These are phyloP conservation scores for Lissonota sp. DNA, from an alignment of 2,888 invertebrate genomes.

Conservation along the genomic window DNA sequence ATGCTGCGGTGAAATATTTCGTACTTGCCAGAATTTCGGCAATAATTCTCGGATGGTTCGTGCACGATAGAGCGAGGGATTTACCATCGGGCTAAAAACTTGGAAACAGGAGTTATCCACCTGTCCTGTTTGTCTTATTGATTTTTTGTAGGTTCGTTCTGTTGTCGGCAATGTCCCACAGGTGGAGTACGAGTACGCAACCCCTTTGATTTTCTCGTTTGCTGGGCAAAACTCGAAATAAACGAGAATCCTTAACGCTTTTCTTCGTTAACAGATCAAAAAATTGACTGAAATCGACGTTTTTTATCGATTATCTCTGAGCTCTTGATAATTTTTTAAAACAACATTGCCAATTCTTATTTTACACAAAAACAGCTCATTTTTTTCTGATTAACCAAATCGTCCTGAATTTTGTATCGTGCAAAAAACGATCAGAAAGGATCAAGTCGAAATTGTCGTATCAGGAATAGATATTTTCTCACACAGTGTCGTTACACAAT, in stretches of 20 bases:
- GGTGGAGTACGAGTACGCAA: slow-evolving; percentile 72
- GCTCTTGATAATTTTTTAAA: too few relatives aligned
- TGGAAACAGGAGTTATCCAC: slow-evolving; percentile 71
- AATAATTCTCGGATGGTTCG: slow-evolving; percentile 38
- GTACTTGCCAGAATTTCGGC: neutral
- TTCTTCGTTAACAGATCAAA: too few relatives aligned
- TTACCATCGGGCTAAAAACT: slow-evolving; percentile 63
- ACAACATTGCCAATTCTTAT: too few relatives aligned
- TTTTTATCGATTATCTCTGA: too few relatives aligned
- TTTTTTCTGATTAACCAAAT: too few relatives aligned
- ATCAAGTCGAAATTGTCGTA: slow-evolving; percentile 23
- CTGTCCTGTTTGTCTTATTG: slow-evolving; percentile 75
- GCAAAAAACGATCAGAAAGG: too few relatives aligned
- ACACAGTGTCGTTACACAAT: slow-evolving; percentile 56
- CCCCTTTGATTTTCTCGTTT: too few relatives aligned
- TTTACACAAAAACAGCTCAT: too few relatives aligned
- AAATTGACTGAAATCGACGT: too few relatives aligned
- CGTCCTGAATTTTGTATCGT: too few relatives aligned
- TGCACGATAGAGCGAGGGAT: slow-evolving; percentile 63
- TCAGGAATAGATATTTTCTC: slow-evolving; percentile 48
- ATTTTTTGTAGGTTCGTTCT: slow-evolving; percentile 72
- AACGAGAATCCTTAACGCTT: too few relatives aligned
- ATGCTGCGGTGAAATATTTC: slow-evolving; percentile 29
- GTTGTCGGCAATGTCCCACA: slow-evolving; percentile 74
- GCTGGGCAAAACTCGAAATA: too few relatives aligned